phyloP scores from a whole-genome alignment of 2,797 vertebrate genomes.

The Neostethus bicornis region DNA sequence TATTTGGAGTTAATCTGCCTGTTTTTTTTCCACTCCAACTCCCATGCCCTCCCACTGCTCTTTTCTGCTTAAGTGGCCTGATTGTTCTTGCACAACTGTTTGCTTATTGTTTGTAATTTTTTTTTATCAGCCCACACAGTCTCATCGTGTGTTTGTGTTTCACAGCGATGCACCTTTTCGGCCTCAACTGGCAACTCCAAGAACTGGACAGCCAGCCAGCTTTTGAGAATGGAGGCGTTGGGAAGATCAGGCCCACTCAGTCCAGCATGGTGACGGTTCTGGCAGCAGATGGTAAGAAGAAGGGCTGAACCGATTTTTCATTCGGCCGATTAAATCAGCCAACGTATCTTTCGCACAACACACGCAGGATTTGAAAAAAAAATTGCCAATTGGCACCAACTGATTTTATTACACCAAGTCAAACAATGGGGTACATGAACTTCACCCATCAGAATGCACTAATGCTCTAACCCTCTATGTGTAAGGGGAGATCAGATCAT shows the following conservation, averaged over 20 bases:
- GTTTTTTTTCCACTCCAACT: constrained; percentile 28
- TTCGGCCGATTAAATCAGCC: too few relatives aligned
- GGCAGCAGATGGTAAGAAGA: constrained; percentile 89
- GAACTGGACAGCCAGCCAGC: constrained; percentile 93
- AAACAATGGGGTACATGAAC: too few relatives aligned
- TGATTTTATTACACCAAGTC: too few relatives aligned
- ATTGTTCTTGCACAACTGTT: constrained; percentile 48
- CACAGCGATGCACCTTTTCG: constrained; percentile 97
- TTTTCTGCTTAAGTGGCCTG: constrained; percentile 57
- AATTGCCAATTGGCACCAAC: too few relatives aligned
- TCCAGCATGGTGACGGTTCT: constrained; percentile 89
- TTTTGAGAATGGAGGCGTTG: constrained; percentile 94
- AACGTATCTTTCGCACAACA: too few relatives aligned
- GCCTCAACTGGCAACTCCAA: constrained; percentile 98
- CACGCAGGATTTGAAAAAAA: too few relatives aligned
- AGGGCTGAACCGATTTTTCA: too few relatives aligned
- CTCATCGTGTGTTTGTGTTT: constrained; percentile 58
- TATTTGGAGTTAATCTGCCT: constrained; percentile 46
- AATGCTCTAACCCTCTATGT: too few relatives aligned
- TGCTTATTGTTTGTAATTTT: constrained; percentile 60
- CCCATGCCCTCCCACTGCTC: constrained; percentile 47
- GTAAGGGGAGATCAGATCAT: too few relatives aligned
- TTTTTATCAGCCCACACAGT: constrained; percentile 54
- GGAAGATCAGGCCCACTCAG: constrained; percentile 88
- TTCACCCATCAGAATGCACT: too few relatives aligned